Base-by-base conservation (phyloP, 2,888 invertebrate species). In the Scelioninae gen. 1 region DNA sequence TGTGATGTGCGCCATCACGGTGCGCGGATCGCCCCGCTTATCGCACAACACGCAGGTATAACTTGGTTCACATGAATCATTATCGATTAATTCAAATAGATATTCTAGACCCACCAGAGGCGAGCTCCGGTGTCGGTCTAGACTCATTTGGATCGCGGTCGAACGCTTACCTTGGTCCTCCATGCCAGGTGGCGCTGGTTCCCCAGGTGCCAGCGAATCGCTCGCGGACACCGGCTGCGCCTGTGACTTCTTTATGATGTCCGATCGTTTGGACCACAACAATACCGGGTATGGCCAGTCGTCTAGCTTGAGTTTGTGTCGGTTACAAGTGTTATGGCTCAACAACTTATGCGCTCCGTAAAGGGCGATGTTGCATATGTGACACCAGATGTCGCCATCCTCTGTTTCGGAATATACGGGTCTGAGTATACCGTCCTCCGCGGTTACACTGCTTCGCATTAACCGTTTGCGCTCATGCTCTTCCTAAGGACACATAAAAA, bases 41-140 rank as follows among this genome's bases (percentile, higher is more conserved):
- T 95, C 94, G 92, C 97, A 97, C 82, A 97, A 93, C 85, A 96
- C 94, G 92, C 97, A 97, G 63, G 95, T 93, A 92, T 97, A 97
- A 63, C 94, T 93, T 0, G 96, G 96, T 91, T 96, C 96, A 88
- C 94, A 93, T 84, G 94, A 94, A 7, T 93, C 92, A 87, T 95
- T 92, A 88, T 95, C 94, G 65, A 95, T 94, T 86, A 96, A 92
- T 92, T 97, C 97, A 53, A 97, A 91, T 58, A 96, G 93, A 92
- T 97, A 97, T 92, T 97, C 97, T 74, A 96, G 91, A n/a, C 97
- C 97, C 71, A 96, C 92, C 8, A 94, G 89, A 0, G 94, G 94
- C 6, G 93, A 93, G 38, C 93, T 93, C 77, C 93, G 92, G 86
- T 93, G 94, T 23, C 92, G 92, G 90, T 94, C 95, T 49, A 95